Base-by-base conservation (phyloP, 2,797 vertebrate genomes). In the Morelia viridis region DNA sequence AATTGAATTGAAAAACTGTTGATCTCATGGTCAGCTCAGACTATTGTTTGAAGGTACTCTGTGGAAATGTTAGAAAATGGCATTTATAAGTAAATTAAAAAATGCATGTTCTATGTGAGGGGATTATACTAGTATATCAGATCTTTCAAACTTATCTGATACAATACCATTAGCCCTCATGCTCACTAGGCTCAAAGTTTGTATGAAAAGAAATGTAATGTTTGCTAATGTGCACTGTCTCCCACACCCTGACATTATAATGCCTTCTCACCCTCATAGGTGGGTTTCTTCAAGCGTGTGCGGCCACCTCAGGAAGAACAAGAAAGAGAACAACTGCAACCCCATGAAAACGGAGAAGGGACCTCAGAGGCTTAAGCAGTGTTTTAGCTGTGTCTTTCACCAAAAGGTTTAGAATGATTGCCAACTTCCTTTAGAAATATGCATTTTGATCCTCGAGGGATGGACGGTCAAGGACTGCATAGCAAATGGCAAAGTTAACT, bases 201-300 rank as follows among this genome's bases (percentile, higher is more conserved):
- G 22, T 24, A 22, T 80, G 71, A 8, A 80, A 46, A 46, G 8
- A 46, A 80, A 80, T 10, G 71, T 80, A 80, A 80, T 10, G 71
- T 80, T 46, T 24, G 71, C 1, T 80, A 53, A 53, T 53, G 8
- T 53, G 50, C 50, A 53, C 50, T 53, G 9, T 41, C 24, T 46
- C 71, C 7, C 41, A 46, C 19, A 46, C 41, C 71, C 35, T 80
- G 3, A 7, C 19, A 41, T 41, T 80, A 80, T 46, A 80, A 46
- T 1, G 53, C 90, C 17, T 94, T 92, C 50, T 94, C 88, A 93
- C 68, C 87, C 92, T 92, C 92, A 80, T 95, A 99, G 99, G 80
- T 99, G 98, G 99, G 99, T 11, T 99, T 99, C 97, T 99, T 99
- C 95, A 99, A 99, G 94, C 97, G 99, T 13, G 99, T 99, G 56